A percentile compares a stretch with the other conserved stretches of the same genome.
Conservation (phyloP, 2,797 vertebrate species). For the Apogon talboti region DNA sequence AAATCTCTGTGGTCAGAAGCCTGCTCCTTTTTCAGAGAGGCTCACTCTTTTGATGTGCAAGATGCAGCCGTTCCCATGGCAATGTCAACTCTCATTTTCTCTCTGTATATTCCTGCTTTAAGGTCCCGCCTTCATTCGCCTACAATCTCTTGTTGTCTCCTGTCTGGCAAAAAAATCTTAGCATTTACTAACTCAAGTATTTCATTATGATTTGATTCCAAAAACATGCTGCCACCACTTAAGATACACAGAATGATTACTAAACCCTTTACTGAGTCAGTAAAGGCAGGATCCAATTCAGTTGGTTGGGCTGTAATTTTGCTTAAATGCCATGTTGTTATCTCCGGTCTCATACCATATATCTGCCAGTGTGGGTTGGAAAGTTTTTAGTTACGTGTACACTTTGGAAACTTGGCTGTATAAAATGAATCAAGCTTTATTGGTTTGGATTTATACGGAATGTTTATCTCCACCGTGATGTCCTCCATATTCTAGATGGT, state of each 20-base stretch:
- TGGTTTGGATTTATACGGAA: no score
- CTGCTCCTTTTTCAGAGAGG: conserved; percentile 38
- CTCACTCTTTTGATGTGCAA: conserved; percentile 37
- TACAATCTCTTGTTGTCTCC: conserved; percentile 1
- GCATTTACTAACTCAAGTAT: conserved; percentile 63
- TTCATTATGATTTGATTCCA: conserved; percentile 53
- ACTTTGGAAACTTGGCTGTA: no score
- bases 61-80: conserved; percentile 62
- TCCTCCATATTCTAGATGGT: no score
- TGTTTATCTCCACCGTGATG: no score
- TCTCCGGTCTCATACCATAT: no score
- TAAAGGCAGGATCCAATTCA: no score
- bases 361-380: no score
- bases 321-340: no score
- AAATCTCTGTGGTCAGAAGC: conserved; percentile 42
- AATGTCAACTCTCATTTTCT: conserved; percentile 68
- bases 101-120: conserved; percentile 54
- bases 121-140: conserved; percentile 29
- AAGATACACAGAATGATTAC: conserved; percentile 35
- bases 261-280: conserved; percentile 21
- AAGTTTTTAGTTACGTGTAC: no score
- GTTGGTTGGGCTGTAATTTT: no score
- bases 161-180: conserved; percentile 42
- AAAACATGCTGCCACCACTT: conserved; percentile 44
- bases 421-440: no score